Percentiles rank a stretch among this genome's conserved stretches.
Conservation (phyloP, 2,888 invertebrate genomes). For the Clostera curtula region DNA sequence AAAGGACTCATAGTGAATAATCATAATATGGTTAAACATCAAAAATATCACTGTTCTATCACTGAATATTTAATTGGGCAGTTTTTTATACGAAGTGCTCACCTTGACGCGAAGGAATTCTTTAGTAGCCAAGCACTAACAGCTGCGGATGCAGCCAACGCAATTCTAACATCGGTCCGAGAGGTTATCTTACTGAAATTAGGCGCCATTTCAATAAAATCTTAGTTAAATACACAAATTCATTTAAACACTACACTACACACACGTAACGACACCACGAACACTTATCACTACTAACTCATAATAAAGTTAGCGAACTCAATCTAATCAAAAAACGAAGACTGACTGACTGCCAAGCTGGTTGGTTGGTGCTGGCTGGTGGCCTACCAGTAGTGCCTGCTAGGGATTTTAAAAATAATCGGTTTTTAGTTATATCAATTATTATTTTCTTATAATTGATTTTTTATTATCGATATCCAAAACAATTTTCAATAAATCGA, state of each 20-base stretch:
- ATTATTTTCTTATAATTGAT: too few species aligned
- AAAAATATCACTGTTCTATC: too few species aligned
- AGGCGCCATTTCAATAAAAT: constrained; percentile 77
- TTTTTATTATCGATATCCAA: too few species aligned
- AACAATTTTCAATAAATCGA: too few species aligned
- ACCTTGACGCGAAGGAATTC: constrained; percentile 72
- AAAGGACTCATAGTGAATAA: too few species aligned
- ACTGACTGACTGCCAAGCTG: too few species aligned
- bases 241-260: constrained; percentile 8
- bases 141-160: constrained; percentile 78
- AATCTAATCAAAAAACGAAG: too few species aligned
- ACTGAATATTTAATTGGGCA: constrained; percentile 4
- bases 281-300: constrained; percentile 19
- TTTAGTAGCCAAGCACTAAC: constrained; percentile 74
- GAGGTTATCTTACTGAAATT: constrained; percentile 84
- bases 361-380: too few species aligned
- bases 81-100: constrained; percentile 18
- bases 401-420: too few species aligned
- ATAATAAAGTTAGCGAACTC: too few species aligned
- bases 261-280: constrained; percentile 13
- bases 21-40: constrained; percentile 1
- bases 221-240: constrained; percentile 8
- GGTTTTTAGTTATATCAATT: too few species aligned
- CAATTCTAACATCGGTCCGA: constrained; percentile 77
- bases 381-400: too few species aligned